Percentiles rank a stretch among this genome's conserved stretches.
These are phyloP conservation scores for Lacerta viridis DNA, from an alignment of 2,797 vertebrate genomes.

Conservation along the genomic window DNA sequence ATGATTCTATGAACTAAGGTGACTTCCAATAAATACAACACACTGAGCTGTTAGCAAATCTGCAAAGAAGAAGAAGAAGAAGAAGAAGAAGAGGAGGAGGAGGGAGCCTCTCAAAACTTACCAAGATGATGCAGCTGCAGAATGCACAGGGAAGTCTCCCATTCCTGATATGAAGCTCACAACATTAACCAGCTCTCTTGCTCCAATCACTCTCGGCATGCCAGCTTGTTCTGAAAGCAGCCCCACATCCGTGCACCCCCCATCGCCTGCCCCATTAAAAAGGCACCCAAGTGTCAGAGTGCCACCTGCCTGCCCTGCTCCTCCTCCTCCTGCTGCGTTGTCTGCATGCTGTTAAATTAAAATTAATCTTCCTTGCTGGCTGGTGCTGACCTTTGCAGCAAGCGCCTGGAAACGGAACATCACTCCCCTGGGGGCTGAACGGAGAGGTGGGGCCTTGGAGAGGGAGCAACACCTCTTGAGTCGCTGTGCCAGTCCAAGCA, in stretches of 20 bases:
- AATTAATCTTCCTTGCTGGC: conserved; percentile 73
- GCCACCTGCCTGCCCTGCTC: neutral
- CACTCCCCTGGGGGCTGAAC: conserved; percentile 56
- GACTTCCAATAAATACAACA: no score
- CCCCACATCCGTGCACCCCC: neutral
- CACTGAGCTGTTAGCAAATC: no score
- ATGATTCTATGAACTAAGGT: no score
- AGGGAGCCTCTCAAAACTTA: neutral
- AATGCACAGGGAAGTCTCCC: no score
- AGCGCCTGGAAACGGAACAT: conserved; percentile 75
- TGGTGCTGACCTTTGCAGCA: conserved; percentile 74
- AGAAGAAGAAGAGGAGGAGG: no score
- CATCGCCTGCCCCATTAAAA: conserved; percentile 41
- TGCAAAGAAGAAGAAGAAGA: no score
- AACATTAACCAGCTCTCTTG: neutral
- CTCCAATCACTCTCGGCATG: neutral
- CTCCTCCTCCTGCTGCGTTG: conserved; percentile 5
- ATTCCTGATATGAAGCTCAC: neutral
- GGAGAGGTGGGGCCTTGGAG: conserved; percentile 18
- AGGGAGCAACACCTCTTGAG: conserved; percentile 21
- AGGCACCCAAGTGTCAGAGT: conserved; percentile 22
- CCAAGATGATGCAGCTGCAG: neutral
- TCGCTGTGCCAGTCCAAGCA: neutral
- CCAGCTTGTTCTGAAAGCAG: conserved; percentile 39
- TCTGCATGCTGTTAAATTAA: conserved; percentile 63